Evolutionary conservation across 2,797 vertebrate species (phyloP).

Genomic region (Molossus molossus): DNA sequence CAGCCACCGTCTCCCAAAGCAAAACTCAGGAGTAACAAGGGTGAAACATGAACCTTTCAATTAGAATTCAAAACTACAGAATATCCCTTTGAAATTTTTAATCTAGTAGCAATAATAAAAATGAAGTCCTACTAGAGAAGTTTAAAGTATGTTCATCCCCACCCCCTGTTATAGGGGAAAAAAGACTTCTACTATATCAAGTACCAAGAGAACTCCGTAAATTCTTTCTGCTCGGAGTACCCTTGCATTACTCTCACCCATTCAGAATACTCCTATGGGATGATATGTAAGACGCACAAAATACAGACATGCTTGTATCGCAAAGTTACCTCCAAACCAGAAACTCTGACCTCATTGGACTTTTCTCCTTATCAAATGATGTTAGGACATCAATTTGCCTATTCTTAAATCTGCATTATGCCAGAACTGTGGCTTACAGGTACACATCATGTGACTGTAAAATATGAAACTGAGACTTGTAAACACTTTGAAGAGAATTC

Average conservation of each 20-base stretch:
- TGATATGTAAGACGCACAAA: not conserved
- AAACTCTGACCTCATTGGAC: constrained; percentile 6
- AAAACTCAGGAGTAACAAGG: not conserved
- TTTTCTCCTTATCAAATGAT: constrained; percentile 50
- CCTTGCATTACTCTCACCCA: not conserved
- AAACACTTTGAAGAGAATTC: constrained; percentile 24
- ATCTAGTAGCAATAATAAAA: constrained; percentile 42
- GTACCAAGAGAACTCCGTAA: not conserved
- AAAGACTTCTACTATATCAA: not conserved
- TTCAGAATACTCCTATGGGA: not conserved
- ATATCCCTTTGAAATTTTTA: not conserved
- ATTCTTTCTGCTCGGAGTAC: not conserved
- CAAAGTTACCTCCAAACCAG: constrained; percentile 26
- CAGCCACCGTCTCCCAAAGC: constrained; percentile 4
- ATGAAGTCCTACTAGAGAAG: not conserved
- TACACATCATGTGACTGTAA: not conserved
- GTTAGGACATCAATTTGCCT: constrained; percentile 17
- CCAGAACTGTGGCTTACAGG: not conserved
- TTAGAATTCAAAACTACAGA: not conserved
- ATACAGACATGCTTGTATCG: not conserved
- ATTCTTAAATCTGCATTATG: constrained; percentile 17
- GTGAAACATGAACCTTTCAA: not conserved
- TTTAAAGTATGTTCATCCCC: not conserved
- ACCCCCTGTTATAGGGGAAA: fast-evolving
- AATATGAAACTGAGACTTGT: not conserved